phyloP scores from a whole-genome alignment of 2,888 invertebrate genomes.

The Dicyrtoma fusca region DNA sequence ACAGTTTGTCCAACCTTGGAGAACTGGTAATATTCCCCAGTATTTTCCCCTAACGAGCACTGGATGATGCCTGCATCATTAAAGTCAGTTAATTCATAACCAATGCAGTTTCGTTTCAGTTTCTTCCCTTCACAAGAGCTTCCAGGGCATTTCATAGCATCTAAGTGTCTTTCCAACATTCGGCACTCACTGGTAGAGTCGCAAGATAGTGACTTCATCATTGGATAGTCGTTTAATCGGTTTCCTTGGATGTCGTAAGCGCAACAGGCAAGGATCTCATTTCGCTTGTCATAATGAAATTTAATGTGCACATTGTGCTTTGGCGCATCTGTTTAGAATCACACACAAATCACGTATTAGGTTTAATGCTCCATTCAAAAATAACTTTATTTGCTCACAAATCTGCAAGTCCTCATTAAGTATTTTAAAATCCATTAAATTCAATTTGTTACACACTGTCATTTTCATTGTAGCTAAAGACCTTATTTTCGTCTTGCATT shows the following conservation, averaged over 20 bases:
- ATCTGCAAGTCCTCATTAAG: too few species aligned
- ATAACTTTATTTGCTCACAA: too few species aligned
- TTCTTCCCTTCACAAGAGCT: slow-evolving; percentile 15
- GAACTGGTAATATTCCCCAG: slow-evolving; percentile 17
- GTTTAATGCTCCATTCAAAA: too few species aligned
- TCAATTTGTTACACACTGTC: neutral
- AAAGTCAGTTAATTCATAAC: slow-evolving; percentile 33
- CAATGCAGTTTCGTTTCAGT: slow-evolving; percentile 29
- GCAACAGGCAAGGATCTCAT: slow-evolving; percentile 1
- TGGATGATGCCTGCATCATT: slow-evolving; percentile 38
- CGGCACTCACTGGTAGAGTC: slow-evolving; percentile 43
- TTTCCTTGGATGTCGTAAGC: slow-evolving; percentile 19
- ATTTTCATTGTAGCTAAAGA: slow-evolving; percentile 6
- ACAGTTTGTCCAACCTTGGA: slow-evolving; percentile 17
- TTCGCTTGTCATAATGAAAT: slow-evolving; percentile 23
- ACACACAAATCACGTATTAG: neutral
- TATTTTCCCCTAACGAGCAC: slow-evolving; percentile 24
- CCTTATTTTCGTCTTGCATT: neutral
- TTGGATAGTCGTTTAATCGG: slow-evolving; percentile 30
- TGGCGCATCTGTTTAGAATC: neutral
- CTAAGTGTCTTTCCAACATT: slow-evolving; percentile 11
- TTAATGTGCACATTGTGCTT: slow-evolving; percentile 3
- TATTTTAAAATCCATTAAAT: too few species aligned
- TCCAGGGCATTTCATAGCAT: neutral
- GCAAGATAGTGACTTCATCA: slow-evolving; percentile 41